A percentile compares a stretch with the other conserved stretches of the same genome.
phyloP scores from a whole-genome alignment of 2,113 vertebrate genomes.

The Nothobranchius furzeri region DNA sequence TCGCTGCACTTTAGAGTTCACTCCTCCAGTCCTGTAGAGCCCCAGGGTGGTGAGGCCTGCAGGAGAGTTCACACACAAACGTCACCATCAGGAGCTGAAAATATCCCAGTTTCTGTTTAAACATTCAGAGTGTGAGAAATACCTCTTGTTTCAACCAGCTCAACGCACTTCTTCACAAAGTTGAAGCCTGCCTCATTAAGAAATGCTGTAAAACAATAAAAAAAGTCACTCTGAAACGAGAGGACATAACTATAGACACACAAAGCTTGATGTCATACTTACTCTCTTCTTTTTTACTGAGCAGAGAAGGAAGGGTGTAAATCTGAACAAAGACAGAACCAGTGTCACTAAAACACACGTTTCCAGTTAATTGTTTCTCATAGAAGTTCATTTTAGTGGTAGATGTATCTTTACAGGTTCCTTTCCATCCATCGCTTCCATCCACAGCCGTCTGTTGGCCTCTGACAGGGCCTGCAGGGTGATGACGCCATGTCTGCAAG shows the following conservation, averaged over 20 bases:
- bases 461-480: slow-evolving; percentile 94
- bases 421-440: slow-evolving; percentile 98
- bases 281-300: slow-evolving; percentile 99
- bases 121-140: slow-evolving; percentile 16
- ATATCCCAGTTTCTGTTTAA: not conserved
- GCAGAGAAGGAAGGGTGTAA: slow-evolving; percentile 93
- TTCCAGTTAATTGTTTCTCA: too few relatives aligned
- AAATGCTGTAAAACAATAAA: slow-evolving; percentile 82
- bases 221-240: not conserved
- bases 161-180: slow-evolving; percentile 93
- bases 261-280: slow-evolving; percentile 67
- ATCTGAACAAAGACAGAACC: slow-evolving; percentile 78
- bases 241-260: not conserved
- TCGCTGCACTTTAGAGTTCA: slow-evolving; percentile 98
- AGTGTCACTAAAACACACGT: not conserved
- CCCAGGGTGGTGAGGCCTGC: slow-evolving; percentile 92
- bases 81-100: not conserved
- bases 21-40: slow-evolving; percentile 95
- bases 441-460: slow-evolving; percentile 93
- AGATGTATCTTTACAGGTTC: slow-evolving; percentile 84
- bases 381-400: not conserved
- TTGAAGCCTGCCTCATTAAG: slow-evolving; percentile 94
- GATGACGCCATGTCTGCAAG: slow-evolving; percentile 90
- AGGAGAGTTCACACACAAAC: not conserved
- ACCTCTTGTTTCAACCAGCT: slow-evolving; percentile 92